A percentile compares a stretch with the other conserved stretches of the same genome.
phyloP scores from a whole-genome alignment of 2,888 invertebrate genomes.

The Gymnosoma rotundatum region DNA sequence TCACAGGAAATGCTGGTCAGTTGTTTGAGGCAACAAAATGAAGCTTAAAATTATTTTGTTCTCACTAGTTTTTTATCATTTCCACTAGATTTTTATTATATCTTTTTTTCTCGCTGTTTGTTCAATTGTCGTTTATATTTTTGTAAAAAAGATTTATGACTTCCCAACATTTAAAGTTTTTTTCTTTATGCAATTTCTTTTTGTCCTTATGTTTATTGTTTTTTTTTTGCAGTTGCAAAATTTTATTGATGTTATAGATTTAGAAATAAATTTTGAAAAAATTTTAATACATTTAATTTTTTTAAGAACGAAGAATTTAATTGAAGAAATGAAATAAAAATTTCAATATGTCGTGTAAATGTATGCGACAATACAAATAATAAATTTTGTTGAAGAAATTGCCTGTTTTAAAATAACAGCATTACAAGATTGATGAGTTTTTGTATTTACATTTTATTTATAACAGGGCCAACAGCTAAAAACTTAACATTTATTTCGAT shows the following conservation, averaged over 20 bases:
- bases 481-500: too few relatives aligned
- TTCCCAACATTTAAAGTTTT: constrained; percentile 54
- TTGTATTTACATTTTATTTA: neutral
- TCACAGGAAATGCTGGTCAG: constrained; percentile 75
- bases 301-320: constrained; percentile 12
- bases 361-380: neutral
- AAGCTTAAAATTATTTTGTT: constrained; percentile 70
- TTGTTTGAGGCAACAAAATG: constrained; percentile 53
- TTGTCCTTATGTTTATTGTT: constrained; percentile 19
- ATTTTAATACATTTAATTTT: constrained; percentile 51
- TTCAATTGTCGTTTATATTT: constrained; percentile 64
- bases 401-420: neutral
- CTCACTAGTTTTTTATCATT: constrained; percentile 73
- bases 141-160: constrained; percentile 77
- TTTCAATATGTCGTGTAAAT: too few relatives aligned
- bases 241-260: constrained; percentile 77
- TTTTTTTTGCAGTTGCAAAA: constrained; percentile 68
- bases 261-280: constrained; percentile 50
- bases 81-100: constrained; percentile 70
- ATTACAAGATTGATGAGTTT: neutral
- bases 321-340: constrained; percentile 10
- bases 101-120: constrained; percentile 52
- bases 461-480: neutral
- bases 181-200: neutral
- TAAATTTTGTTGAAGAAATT: neutral